Conservation (phyloP, 2,797 vertebrate species). For the Buceros bicornis region DNA sequence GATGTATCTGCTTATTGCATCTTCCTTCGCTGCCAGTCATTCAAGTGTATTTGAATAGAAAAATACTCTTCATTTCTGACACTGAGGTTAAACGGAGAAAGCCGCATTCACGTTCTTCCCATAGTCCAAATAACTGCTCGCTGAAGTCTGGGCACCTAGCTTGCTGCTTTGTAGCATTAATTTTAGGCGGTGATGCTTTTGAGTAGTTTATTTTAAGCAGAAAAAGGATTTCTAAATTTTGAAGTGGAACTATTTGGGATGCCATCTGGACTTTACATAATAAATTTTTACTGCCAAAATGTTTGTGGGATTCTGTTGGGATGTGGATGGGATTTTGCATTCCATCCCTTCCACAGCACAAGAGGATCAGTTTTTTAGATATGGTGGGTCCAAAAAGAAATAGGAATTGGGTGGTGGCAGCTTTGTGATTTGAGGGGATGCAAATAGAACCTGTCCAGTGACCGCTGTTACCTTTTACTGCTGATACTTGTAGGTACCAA, state of each 20-base stretch:
- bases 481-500: background rate
- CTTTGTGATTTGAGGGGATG: background rate
- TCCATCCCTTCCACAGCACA: constrained; percentile 50
- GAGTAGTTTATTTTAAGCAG: constrained; percentile 45
- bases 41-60: constrained; percentile 42
- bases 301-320: constrained; percentile 68
- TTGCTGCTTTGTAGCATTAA: constrained; percentile 14
- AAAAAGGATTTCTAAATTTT: background rate
- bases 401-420: background rate
- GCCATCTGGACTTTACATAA: constrained; percentile 73
- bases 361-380: constrained; percentile 59
- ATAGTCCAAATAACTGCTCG: constrained; percentile 41
- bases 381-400: constrained; percentile 17
- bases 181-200: background rate
- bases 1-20: constrained; percentile 4
- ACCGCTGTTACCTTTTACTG: background rate
- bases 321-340: constrained; percentile 71
- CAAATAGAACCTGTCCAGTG: background rate
- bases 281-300: constrained; percentile 64
- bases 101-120: constrained; percentile 51
- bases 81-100: constrained; percentile 45
- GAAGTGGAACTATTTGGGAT: constrained; percentile 68
- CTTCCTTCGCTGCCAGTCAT: constrained; percentile 59
- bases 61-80: constrained; percentile 5
- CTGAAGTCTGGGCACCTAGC: constrained; percentile 57